Conservation (phyloP, 2,113 vertebrate species). For the Oophaga pumilio region DNA sequence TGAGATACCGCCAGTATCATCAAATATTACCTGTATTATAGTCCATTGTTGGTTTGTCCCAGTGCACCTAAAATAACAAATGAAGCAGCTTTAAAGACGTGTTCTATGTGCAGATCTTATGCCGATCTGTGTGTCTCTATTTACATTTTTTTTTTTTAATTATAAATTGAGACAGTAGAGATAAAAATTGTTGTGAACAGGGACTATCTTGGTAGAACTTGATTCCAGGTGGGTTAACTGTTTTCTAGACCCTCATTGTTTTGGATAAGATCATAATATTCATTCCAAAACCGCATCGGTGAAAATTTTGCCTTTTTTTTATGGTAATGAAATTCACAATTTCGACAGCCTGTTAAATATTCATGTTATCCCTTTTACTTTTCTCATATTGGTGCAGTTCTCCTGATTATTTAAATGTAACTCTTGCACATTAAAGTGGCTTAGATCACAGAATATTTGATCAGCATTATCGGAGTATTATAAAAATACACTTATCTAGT, state of each 20-base stretch:
- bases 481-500: conserved; percentile 6
- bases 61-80: too few relatives aligned
- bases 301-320: not conserved
- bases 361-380: not conserved
- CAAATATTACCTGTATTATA: too few relatives aligned
- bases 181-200: too few relatives aligned
- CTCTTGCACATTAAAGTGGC: conserved; percentile 1
- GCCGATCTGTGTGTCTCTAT: too few relatives aligned
- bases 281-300: not conserved
- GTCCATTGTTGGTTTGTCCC: too few relatives aligned
- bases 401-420: not conserved
- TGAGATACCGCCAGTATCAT: too few relatives aligned
- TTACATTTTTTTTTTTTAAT: too few relatives aligned
- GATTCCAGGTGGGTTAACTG: not conserved
- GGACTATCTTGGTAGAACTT: not conserved
- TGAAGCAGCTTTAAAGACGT: too few relatives aligned
- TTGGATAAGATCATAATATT: not conserved
- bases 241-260: not conserved
- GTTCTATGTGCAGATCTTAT: too few relatives aligned
- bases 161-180: too few relatives aligned
- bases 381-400: not conserved
- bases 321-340: conserved; percentile 13
- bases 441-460: conserved; percentile 23
- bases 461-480: conserved; percentile 16
- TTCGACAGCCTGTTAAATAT: conserved; percentile 3